Percentiles rank a stretch among this genome's conserved stretches.
phyloP scores from a whole-genome alignment of 2,797 vertebrate species.

The Sarcoramphus papa region DNA sequence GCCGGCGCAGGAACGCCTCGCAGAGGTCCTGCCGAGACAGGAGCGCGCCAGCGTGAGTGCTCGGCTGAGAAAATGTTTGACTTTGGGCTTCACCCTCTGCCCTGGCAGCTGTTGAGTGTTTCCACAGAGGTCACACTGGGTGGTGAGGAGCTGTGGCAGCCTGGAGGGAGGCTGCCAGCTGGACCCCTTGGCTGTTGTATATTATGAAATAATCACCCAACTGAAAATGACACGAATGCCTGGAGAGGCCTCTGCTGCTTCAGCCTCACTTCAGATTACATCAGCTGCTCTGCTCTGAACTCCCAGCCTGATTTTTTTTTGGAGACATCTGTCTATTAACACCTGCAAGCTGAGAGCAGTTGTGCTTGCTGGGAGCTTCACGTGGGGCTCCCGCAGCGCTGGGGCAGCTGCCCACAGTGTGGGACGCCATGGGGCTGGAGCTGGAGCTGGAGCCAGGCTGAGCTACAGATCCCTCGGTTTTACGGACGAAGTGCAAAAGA shows the following conservation, averaged over 20 bases:
- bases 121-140: accelerated
- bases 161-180: background rate
- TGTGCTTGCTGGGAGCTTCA: background rate
- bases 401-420: background rate
- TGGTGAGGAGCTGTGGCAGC: background rate
- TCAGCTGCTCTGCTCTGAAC: background rate
- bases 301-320: background rate
- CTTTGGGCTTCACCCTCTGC: background rate
- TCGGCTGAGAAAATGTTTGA: background rate
- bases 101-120: background rate
- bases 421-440: background rate
- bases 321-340: background rate
- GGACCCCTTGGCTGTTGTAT: background rate
- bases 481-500: background rate
- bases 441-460: background rate
- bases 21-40: background rate
- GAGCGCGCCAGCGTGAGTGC: accelerated
- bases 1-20: accelerated
- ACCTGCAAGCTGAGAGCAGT: background rate
- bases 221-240: background rate
- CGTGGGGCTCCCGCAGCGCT: accelerated
- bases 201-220: background rate
- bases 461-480: background rate
- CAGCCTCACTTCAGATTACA: background rate
- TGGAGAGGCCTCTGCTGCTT: background rate